These are phyloP conservation scores for Eilema depressum DNA, from an alignment of 2,888 invertebrate species.

Conservation along the genomic window DNA sequence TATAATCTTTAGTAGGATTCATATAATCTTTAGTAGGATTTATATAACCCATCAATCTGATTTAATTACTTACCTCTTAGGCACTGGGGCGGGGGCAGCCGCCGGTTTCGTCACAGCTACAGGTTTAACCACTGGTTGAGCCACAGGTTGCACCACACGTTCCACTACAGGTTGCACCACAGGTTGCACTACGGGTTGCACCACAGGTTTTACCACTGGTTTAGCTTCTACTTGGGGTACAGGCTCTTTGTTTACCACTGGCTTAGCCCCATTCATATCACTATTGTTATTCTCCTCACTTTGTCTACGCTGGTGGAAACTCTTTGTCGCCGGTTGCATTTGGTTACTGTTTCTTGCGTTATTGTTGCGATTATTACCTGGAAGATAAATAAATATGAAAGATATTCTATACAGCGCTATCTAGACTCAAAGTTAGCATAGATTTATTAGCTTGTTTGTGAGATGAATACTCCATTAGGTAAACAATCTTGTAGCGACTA, in stretches of 20 bases:
- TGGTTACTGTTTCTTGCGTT: not conserved
- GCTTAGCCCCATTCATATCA: not conserved
- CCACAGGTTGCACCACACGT: too few relatives aligned
- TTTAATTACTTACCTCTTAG: slow-evolving; percentile 9
- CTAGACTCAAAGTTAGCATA: not conserved
- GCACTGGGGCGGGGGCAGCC: not conserved
- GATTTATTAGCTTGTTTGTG: too few relatives aligned
- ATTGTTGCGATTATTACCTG: not conserved
- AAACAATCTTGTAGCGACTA: too few relatives aligned
- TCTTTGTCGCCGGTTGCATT: not conserved
- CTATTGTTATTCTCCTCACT: not conserved
- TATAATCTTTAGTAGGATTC: too few relatives aligned
- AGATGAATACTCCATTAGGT: too few relatives aligned
- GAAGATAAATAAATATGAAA: not conserved
- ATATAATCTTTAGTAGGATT: too few relatives aligned
- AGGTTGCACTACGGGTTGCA: not conserved
- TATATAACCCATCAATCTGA: not conserved
- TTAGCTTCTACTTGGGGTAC: not conserved
- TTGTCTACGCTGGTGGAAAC: not conserved
- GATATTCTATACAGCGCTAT: not conserved
- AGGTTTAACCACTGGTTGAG: not conserved
- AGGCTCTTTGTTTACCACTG: not conserved
- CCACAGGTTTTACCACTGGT: not conserved
- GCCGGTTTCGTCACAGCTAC: not conserved
- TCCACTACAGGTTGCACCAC: not conserved